These are phyloP conservation scores for Karalla daura DNA, from an alignment of 2,797 vertebrate genomes.

Conservation along the genomic window DNA sequence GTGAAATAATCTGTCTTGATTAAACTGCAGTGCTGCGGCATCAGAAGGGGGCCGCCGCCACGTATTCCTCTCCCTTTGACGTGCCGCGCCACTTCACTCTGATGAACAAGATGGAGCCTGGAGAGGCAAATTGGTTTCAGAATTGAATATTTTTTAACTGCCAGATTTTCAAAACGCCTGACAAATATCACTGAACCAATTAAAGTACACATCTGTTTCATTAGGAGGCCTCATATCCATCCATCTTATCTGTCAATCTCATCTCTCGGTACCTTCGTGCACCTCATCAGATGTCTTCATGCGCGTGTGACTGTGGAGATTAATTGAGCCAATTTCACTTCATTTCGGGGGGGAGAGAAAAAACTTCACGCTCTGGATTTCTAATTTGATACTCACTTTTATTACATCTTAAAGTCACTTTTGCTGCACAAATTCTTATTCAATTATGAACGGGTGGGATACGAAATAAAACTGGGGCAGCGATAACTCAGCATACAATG, in stretches of 20 bases:
- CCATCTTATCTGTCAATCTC: slow-evolving; percentile 79
- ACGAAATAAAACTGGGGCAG: slow-evolving; percentile 1
- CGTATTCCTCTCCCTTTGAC: slow-evolving; percentile 38
- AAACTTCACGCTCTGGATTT: slow-evolving; percentile 28
- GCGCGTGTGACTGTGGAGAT: slow-evolving; percentile 51
- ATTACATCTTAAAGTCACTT: slow-evolving; percentile 47
- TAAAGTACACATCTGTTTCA: slow-evolving; percentile 84
- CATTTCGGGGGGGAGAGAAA: slow-evolving; percentile 36
- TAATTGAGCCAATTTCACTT: slow-evolving; percentile 71
- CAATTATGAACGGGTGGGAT: slow-evolving; percentile 24
- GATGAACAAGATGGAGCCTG: slow-evolving; percentile 45
- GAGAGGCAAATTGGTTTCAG: slow-evolving; percentile 69
- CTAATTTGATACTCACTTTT: slow-evolving; percentile 34
- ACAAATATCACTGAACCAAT: slow-evolving; percentile 80
- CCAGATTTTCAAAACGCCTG: slow-evolving; percentile 58
- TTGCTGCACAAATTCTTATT: slow-evolving; percentile 34
- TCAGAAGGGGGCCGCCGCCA: slow-evolving; percentile 4
- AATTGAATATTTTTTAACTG: slow-evolving; percentile 62
- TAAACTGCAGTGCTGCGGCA: slow-evolving; percentile 18
- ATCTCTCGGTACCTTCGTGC: slow-evolving; percentile 47
- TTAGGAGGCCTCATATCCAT: slow-evolving; percentile 75
- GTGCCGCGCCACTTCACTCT: slow-evolving; percentile 50
- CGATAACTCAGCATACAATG: slow-evolving; percentile 6
- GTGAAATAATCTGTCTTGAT: slow-evolving; percentile 57
- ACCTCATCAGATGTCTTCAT: slow-evolving; percentile 60